Conservation (phyloP, 2,888 invertebrate genomes). For the Biston betularia region DNA sequence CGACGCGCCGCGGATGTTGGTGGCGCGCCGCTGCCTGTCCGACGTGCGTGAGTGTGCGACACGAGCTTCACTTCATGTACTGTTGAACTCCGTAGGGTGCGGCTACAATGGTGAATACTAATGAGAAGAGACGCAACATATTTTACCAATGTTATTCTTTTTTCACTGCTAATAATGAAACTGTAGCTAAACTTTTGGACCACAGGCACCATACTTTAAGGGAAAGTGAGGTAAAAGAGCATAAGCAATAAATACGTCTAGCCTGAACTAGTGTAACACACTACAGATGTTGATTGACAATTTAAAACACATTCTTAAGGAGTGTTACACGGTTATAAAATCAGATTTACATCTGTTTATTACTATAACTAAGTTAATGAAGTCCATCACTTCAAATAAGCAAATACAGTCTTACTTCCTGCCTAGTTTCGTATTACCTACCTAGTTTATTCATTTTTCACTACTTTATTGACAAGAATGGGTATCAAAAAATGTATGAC, state of each 20-base stretch:
- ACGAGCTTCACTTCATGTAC: constrained; percentile 79
- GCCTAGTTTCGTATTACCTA: too few relatives aligned
- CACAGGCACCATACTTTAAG: neutral
- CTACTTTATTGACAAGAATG: neutral
- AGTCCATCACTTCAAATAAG: too few relatives aligned
- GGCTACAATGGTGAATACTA: constrained; percentile 52
- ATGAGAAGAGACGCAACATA: neutral
- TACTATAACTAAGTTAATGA: too few relatives aligned
- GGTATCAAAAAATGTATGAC: neutral
- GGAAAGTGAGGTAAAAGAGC: neutral
- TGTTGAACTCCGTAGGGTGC: constrained; percentile 48
- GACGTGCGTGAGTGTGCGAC: constrained; percentile 80
- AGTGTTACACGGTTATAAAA: too few relatives aligned
- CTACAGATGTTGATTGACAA: too few relatives aligned
- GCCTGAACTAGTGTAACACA: neutral
- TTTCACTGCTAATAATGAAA: neutral
- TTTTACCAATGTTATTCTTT: neutral
- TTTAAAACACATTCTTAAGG: too few relatives aligned
- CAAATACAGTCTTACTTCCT: too few relatives aligned
- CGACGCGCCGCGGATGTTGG: constrained; percentile 77
- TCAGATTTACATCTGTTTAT: too few relatives aligned
- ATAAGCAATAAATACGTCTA: neutral
- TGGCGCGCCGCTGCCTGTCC: constrained; percentile 83
- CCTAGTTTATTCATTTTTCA: too few relatives aligned
- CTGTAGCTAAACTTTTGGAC: neutral